Base-by-base conservation (phyloP, 2,113 vertebrate species). In the Arenaria interpres region DNA sequence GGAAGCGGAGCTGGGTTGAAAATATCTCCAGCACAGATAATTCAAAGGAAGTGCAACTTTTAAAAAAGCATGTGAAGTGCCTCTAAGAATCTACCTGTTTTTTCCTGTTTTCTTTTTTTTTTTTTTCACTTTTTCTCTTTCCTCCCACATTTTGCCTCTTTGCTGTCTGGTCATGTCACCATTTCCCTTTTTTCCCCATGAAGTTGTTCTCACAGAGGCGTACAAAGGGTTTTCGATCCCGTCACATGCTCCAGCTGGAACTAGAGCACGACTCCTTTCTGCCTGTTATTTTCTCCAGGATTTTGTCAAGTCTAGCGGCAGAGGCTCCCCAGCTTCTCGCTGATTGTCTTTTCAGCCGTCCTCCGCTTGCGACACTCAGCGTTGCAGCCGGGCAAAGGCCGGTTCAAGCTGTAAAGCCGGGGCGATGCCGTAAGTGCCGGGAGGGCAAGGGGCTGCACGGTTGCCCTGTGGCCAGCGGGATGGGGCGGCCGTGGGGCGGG, bases 21-120 rank as follows among this genome's bases (percentile, higher is more conserved):
- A 93, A 57, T 95, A 83, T 27, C 77, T 95, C 69, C 89, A 88
- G 53, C 69, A 62, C 30, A 82, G 81, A 89, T 91, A 93, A 92
- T 89, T 93, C 87, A 89, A 89, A 95, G 89, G 84, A 93, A 95
- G 37, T 92, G 62, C 60, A 89, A 68, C 86, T 96, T 95, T 56
- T 46, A 64, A 81, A 84, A 91, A 84, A 60, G 10, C 39, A 48
- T 53, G 45, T 73, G 54, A 95, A 79, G 81, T 95, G 53, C n/a
- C 45, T 94, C 84, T 87, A 93, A 94, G 85, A 94, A 93, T 72
- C 72, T 93, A 90, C 86, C 90, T 96, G 64, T 0, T 75, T 86
- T 94, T 94, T 90, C 92, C 83, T 67, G 56, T 59, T 92, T 67
- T 59, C 14, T 79, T 75, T 53, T 59, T 60, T 46, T 46, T 46